Base-by-base conservation (phyloP, 1,140 invertebrate genomes). In the Antheraea mylitta region DNA sequence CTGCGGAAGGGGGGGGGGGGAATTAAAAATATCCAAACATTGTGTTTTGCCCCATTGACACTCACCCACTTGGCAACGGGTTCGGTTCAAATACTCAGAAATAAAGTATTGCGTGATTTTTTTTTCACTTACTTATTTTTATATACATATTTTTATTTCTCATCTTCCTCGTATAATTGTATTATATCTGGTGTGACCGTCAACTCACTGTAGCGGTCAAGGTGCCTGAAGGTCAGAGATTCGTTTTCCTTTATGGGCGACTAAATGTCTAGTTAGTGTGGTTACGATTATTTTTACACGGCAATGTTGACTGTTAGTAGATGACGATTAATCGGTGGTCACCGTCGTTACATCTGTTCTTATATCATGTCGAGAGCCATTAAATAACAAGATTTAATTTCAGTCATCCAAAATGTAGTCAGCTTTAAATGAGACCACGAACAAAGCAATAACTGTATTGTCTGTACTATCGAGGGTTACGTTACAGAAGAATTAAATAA, bases 1-100 rank as follows among this genome's bases (percentile, higher is more conserved):
- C 9, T 9, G 7, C 0, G 45, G 16, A 13, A 53, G 45, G 45
- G 45, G 45, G 45, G 13, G 45, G 11, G 45, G 16, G 13, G 1
- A 11, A 53, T 53, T 53, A 53, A 53, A 53, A 53, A 53, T 53
- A 53, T 13, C 11, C 9, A 53, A 53, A 53, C 45, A 53, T 53
- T 53, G 45, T 53, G 45, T 53, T 53, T 53, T 53, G 45, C 45
- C 16, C 45, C 45, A 81, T 86, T 88, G 81, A 86, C 86, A 87
- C 80, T 88, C 86, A 86, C 87, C 83, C 78, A 88, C 78, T 90
- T 90, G 87, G 87, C 87, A 88, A 77, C 66, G 45, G 45, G 11
- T 13, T 53, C 9, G 16, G 45, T 16, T 53, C 45, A 13, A 53
- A 53, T 53, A 53, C 16, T 16, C 45, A 53, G 45, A 53, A 53